Evolutionary conservation across 2,113 vertebrate species (phyloP).

Genomic region (Clarias macrocephalus): DNA sequence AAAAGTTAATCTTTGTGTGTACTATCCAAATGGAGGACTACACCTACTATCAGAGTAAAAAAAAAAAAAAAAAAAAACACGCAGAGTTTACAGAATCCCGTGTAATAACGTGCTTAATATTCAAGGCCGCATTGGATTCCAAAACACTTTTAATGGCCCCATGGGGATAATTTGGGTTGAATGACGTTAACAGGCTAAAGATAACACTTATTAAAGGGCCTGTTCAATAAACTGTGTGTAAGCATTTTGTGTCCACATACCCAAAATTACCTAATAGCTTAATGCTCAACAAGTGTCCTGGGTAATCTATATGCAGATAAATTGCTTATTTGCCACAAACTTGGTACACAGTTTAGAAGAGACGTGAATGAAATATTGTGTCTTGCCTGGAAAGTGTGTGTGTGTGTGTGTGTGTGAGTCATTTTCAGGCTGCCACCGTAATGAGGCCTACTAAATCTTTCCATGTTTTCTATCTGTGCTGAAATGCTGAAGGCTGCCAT

Average conservation of each 20-base stretch:
- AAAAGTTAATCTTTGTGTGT: conserved; percentile 28
- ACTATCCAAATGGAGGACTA: conserved; percentile 29
- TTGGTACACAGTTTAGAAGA: conserved; percentile 46
- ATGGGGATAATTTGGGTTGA: conserved; percentile 38
- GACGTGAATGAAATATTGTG: conserved; percentile 55
- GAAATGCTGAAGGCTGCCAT: conserved; percentile 18
- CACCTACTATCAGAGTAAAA: conserved; percentile 10
- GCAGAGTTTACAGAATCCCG: conserved; percentile 22
- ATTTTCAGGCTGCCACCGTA: conserved; percentile 57
- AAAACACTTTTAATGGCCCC: conserved; percentile 48
- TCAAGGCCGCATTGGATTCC: conserved; percentile 18
- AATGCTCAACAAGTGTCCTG: conserved; percentile 41
- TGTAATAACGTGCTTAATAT: conserved; percentile 38
- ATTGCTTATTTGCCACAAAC: conserved; percentile 55
- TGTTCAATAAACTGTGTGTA: conserved; percentile 36
- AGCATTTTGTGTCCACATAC: conserved; percentile 33
- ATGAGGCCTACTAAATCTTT: conserved; percentile 60
- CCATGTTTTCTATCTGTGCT: conserved; percentile 17
- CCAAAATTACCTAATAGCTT: conserved; percentile 50
- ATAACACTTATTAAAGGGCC: conserved; percentile 33
- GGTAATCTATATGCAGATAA: conserved; percentile 56
- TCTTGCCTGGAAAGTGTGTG: conserved; percentile 45
- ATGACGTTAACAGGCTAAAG: conserved; percentile 42
- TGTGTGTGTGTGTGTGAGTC: conserved; percentile 54
- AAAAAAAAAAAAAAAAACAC: conserved; percentile 28